Evolutionary conservation across 2,113 vertebrate species (phyloP), one percentile per base, ranked within the genome.

Genomic region (Ceyx cyanopectus): DNA sequence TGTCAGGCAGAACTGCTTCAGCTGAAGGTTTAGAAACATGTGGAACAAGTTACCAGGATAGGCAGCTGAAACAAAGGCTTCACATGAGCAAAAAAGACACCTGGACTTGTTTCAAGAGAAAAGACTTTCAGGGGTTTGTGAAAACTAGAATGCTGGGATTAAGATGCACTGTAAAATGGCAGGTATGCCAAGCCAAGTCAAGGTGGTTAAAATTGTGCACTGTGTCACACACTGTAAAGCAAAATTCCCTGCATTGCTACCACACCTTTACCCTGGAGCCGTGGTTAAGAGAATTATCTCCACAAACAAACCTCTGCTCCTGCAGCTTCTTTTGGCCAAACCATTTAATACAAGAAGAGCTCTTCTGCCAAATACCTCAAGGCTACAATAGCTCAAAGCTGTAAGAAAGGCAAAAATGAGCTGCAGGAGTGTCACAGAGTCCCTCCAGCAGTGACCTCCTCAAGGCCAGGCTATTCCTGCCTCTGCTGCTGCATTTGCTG

Each of bases 41-140:
- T 89, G 85, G 89, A 94, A 94, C n/a, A 88, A 81, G n/a, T 88
- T 84, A 94, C 70, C 30, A 95, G 79, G 50, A 90, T 14, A 96
- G 32, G 50, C 63, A 86, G 81, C 56, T 87, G 85, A 93, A 92
- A 89, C 54, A 91, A 87, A 95, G 53, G 72, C 48, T 87, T 10
- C 23, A 62, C 18, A 29, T 14, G 32, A 85, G 40, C 75, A 93
- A 70, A 87, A 85, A 90, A 92, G 80, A 68, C 66, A 93, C 66
- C 92, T 85, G 65, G 73, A 72, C 19, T 76, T 86, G 19, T 53
- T 93, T 91, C 76, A 86, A 83, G 40, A 48, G 30, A 57, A 69
- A 40, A 54, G 50, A 74, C 80, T 69, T 1, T 5, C n/a, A 14
- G 45, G 65, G 68, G 69, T 75, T 90, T 92, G 87, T 66, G 77